A percentile compares a stretch with the other conserved stretches of the same genome.
Conservation (phyloP, 2,113 vertebrate genomes). For the Epinephelus fuscoguttatus region DNA sequence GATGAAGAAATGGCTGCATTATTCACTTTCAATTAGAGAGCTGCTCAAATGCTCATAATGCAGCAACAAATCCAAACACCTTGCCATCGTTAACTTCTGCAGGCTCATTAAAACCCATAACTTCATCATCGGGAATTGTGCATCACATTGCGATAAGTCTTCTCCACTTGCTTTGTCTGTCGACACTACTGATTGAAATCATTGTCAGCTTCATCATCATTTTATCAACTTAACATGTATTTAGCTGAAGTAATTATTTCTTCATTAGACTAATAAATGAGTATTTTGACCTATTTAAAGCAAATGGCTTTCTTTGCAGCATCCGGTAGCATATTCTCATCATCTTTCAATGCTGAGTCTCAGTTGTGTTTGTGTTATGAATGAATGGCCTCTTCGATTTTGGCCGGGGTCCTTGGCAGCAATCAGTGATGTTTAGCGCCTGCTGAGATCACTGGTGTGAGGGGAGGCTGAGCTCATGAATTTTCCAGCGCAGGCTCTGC, state of each 20-base stretch:
- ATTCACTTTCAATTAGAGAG: conserved; percentile 73
- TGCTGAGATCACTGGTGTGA: conserved; percentile 68
- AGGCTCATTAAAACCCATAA: conserved; percentile 50
- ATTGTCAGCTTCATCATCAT: conserved; percentile 11
- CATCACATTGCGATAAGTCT: conserved; percentile 1
- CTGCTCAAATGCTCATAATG: conserved; percentile 43
- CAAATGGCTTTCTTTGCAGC: conserved; percentile 13
- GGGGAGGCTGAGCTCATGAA: conserved; percentile 67
- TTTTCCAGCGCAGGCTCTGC: conserved; percentile 50
- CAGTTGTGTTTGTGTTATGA: conserved; percentile 57
- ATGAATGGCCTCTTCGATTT: conserved; percentile 62
- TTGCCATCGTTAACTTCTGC: conserved; percentile 40
- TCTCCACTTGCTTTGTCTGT: conserved; percentile 38
- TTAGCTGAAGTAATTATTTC: conserved; percentile 29
- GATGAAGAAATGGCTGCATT: conserved; percentile 50
- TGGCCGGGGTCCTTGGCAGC: conserved; percentile 56
- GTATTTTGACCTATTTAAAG: conserved; percentile 27
- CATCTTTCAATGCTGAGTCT: conserved; percentile 26
- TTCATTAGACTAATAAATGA: conserved; percentile 36
- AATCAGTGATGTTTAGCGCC: conserved; percentile 62
- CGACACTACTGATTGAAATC: conserved; percentile 36
- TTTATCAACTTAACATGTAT: conserved; percentile 37
- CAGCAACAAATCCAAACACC: conserved; percentile 44
- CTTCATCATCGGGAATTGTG: conserved; percentile 42
- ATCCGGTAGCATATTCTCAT: conserved; percentile 28